Conservation (phyloP, 2,797 vertebrate species). For the Acanthiza pusilla region DNA sequence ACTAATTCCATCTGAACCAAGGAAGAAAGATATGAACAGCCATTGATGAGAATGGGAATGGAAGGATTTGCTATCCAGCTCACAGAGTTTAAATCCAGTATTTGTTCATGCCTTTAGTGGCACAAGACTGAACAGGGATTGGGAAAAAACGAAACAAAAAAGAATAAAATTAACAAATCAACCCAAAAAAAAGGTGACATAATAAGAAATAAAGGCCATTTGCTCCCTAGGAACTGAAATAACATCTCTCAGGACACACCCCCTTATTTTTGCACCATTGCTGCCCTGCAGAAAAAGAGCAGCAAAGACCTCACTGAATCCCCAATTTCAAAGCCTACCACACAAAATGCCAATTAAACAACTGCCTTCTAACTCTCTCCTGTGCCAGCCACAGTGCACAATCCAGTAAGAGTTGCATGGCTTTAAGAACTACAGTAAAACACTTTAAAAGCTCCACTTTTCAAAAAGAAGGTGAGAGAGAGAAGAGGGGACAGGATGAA, state of each 20-base stretch:
- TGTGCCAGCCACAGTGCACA: background rate
- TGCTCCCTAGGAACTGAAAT: background rate
- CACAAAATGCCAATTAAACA: background rate
- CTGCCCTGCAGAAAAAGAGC: background rate
- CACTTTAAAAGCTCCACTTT: background rate
- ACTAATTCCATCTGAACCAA: background rate
- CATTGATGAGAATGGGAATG: accelerated
- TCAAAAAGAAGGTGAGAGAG: background rate
- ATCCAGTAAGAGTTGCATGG: accelerated
- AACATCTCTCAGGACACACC: background rate
- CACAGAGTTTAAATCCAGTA: accelerated
- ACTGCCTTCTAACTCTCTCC: background rate
- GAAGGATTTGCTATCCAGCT: background rate
- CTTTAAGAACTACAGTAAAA: background rate
- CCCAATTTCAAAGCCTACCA: background rate
- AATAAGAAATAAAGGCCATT: background rate
- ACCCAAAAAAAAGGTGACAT: background rate
- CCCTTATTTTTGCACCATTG: background rate
- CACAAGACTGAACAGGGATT: background rate
- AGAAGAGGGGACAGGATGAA: background rate
- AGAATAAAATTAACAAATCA: background rate
- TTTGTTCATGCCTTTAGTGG: background rate
- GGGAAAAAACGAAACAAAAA: background rate
- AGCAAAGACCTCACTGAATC: background rate
- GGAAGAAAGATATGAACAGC: background rate